Percentiles rank a stretch among this genome's conserved stretches.
These are phyloP conservation scores for Tamias sibiricus DNA, from an alignment of 2,113 vertebrate genomes.

Conservation along the genomic window DNA sequence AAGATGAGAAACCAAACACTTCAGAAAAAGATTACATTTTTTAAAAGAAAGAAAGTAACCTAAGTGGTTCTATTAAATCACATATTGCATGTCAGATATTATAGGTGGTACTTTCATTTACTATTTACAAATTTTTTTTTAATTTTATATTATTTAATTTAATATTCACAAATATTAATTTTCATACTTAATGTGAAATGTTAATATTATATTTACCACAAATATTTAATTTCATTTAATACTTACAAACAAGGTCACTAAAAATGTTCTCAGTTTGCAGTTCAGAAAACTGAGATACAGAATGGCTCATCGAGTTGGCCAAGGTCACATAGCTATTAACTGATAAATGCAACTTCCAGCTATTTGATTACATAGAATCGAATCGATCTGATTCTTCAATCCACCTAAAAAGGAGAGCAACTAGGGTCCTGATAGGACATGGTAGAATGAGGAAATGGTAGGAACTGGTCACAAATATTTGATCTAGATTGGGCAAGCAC, in stretches of 20 bases:
- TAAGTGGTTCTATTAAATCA: conserved; percentile 46
- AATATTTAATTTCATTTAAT: conserved; percentile 26
- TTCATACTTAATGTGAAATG: background rate
- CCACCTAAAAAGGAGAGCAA: background rate
- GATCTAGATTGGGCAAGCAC: background rate
- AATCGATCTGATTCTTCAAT: background rate
- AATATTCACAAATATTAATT: conserved; percentile 33
- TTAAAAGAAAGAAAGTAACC: background rate
- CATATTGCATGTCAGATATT: background rate
- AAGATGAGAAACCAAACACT: conserved; percentile 59
- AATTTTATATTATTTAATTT: background rate
- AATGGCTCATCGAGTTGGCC: background rate
- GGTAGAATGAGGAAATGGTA: background rate
- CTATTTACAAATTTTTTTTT: background rate
- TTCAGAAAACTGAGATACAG: background rate
- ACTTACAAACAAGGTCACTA: conserved; percentile 8
- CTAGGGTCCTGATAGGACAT: background rate
- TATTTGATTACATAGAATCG: background rate
- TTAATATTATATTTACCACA: background rate
- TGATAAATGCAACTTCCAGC: background rate
- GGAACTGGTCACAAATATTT: background rate
- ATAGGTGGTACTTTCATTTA: background rate
- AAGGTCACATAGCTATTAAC: background rate
- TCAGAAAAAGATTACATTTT: conserved; percentile 17
- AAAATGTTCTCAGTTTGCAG: conserved; percentile 1